phyloP scores from a whole-genome alignment of 2,888 invertebrate genomes.

The Parnassius orleans region DNA sequence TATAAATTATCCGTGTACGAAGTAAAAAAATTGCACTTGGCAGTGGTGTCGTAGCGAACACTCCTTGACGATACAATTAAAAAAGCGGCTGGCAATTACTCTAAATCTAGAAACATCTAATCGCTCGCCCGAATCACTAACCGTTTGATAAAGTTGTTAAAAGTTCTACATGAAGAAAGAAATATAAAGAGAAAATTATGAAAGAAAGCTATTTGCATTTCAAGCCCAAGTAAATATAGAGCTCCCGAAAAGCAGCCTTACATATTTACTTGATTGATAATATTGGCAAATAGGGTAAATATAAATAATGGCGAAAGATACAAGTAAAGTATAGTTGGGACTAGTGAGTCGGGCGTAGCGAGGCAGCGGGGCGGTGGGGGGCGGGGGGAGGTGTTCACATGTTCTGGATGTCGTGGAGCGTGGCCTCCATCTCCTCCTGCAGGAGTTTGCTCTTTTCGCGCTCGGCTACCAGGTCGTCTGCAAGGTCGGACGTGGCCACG shows the following conservation, averaged over 20 bases:
- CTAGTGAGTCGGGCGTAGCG: constrained; percentile 38
- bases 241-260: too few relatives aligned
- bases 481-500: constrained; percentile 76
- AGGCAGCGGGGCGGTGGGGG: constrained; percentile 37
- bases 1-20: constrained; percentile 62
- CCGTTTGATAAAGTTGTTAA: constrained; percentile 27
- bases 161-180: constrained; percentile 12
- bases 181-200: neutral
- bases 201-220: constrained; percentile 21
- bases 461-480: constrained; percentile 97
- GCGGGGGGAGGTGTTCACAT: constrained; percentile 86
- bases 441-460: constrained; percentile 97
- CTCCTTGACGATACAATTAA: constrained; percentile 66
- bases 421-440: constrained; percentile 99
- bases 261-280: too few relatives aligned
- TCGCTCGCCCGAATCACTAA: constrained; percentile 57
- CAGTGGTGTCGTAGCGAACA: constrained; percentile 76
- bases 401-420: constrained; percentile 99
- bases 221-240: constrained; percentile 26
- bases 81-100: constrained; percentile 78
- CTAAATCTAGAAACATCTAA: constrained; percentile 71
- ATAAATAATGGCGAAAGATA: constrained; percentile 29
- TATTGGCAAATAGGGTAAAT: constrained; percentile 1
- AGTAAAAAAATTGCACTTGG: constrained; percentile 75
- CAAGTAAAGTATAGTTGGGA: constrained; percentile 36